Conservation (phyloP, 2,113 vertebrate genomes). For the Eclectus roratus region DNA sequence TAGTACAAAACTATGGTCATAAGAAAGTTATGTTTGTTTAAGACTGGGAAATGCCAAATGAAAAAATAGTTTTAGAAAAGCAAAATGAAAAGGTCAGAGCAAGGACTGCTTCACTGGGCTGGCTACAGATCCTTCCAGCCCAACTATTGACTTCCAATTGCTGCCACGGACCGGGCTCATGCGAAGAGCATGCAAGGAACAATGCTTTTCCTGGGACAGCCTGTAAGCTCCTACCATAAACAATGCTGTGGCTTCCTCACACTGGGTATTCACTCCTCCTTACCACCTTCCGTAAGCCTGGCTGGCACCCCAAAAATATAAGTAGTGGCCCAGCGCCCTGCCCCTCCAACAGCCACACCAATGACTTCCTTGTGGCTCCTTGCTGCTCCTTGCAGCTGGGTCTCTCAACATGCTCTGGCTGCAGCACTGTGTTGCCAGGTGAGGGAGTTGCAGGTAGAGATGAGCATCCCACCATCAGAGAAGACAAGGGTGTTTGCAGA, state of each 20-base stretch:
- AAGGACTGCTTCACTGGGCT: not conserved
- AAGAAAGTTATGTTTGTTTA: not conserved
- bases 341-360: rapidly evolving
- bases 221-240: not conserved
- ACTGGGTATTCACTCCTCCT: not conserved
- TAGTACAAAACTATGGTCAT: not conserved
- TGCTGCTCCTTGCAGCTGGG: rapidly evolving
- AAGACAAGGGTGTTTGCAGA: not conserved
- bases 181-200: not conserved
- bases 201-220: not conserved
- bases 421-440: no score
- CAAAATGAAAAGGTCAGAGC: not conserved
- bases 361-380: rapidly evolving
- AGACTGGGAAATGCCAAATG: not conserved
- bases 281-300: not conserved
- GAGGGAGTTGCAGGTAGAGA: not conserved
- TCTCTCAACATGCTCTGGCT: not conserved
- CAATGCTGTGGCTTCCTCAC: not conserved
- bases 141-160: not conserved
- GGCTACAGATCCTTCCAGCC: not conserved
- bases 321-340: rapidly evolving
- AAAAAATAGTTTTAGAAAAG: not conserved
- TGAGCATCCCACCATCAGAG: not conserved
- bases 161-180: rapidly evolving
- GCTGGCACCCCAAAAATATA: not conserved